A percentile compares a stretch with the other conserved stretches of the same genome.
These are phyloP conservation scores for Platysteira castanea DNA, from an alignment of 2,113 vertebrate genomes.

Conservation along the genomic window DNA sequence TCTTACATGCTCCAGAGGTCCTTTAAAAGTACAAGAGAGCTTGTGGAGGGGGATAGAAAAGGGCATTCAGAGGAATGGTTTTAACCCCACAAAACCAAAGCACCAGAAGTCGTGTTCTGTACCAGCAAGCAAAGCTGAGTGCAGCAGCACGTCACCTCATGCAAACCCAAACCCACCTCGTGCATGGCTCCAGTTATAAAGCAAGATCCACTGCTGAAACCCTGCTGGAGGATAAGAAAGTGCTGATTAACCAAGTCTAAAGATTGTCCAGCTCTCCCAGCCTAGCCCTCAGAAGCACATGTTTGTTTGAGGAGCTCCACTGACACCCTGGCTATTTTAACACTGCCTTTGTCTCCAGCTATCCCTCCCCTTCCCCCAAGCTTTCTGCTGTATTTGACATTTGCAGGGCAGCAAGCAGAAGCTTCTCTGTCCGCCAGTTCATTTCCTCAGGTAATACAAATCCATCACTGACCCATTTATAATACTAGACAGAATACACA, in stretches of 20 bases:
- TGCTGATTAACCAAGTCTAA: background rate
- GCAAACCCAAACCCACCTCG: background rate
- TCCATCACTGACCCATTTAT: constrained; percentile 50
- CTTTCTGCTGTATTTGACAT: constrained; percentile 32
- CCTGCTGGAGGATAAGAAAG: background rate
- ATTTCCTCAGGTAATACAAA: constrained; percentile 61
- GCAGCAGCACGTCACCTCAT: background rate
- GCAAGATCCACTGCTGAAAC: background rate
- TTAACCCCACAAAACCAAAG: background rate
- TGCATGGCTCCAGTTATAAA: background rate
- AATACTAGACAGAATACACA: constrained; percentile 8
- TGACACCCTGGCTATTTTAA: background rate
- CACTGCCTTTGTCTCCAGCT: background rate
- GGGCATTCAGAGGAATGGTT: background rate
- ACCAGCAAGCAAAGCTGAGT: background rate
- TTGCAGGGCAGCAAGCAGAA: constrained; percentile 33
- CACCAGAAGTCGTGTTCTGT: background rate
- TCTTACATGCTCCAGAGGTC: background rate
- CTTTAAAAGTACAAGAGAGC: background rate
- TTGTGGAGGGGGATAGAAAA: background rate
- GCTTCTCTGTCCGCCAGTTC: background rate
- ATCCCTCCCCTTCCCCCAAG: constrained; percentile 3
- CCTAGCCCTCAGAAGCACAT: background rate
- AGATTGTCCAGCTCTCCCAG: background rate
- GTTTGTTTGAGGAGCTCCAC: background rate